phyloP scores from a whole-genome alignment of 1,140 invertebrate species.

The Apocrypta bakeri region DNA sequence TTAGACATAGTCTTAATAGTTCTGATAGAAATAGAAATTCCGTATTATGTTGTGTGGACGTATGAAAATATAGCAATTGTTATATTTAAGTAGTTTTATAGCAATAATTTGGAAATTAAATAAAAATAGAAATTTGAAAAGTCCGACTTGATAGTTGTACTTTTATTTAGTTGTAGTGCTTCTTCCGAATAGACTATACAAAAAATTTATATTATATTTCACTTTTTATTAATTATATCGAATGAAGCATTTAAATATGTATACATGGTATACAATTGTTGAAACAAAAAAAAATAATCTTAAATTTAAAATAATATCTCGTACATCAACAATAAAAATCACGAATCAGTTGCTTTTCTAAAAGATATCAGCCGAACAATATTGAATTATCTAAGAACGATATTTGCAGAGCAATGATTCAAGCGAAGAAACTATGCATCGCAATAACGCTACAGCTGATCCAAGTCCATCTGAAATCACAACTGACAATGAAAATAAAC shows the following conservation, averaged over 20 bases:
- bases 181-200: neutral
- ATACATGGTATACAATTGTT: neutral
- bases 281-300: neutral
- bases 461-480: constrained; percentile 70
- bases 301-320: neutral
- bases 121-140: constrained; percentile 3
- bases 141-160: neutral
- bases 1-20: neutral
- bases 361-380: neutral
- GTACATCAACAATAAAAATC: too few species aligned
- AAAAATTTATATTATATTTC: neutral
- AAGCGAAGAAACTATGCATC: constrained; percentile 78
- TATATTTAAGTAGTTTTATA: constrained; percentile 19
- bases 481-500: constrained; percentile 78
- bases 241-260: too few species aligned
- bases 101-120: neutral
- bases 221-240: neutral
- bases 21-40: constrained; percentile 7
- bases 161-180: constrained; percentile 7
- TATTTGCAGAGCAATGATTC: constrained; percentile 84
- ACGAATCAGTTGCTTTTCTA: neutral
- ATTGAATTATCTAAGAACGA: neutral
- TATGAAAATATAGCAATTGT: neutral
- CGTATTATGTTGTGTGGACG: constrained; percentile 9
- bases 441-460: constrained; percentile 68